phyloP scores from a whole-genome alignment of 2,113 vertebrate species.

The Rhinogobius similis region DNA sequence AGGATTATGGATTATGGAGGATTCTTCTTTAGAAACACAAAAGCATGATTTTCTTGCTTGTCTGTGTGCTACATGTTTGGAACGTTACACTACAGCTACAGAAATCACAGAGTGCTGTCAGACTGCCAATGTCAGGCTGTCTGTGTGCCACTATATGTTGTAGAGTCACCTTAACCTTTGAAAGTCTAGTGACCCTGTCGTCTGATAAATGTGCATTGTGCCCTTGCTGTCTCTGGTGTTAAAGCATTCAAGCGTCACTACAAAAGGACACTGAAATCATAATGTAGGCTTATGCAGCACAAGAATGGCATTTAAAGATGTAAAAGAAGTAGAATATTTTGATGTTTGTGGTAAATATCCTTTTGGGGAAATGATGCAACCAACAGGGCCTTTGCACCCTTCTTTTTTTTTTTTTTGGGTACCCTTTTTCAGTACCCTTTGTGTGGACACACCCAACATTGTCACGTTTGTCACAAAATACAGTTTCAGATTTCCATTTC shows the following conservation, averaged over 20 bases:
- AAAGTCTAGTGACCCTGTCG: conserved; percentile 24
- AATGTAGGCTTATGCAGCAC: conserved; percentile 8
- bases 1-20: neutral
- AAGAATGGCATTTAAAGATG: conserved; percentile 10
- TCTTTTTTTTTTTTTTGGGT: too few relatives aligned
- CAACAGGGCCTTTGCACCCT: neutral
- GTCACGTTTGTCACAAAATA: too few relatives aligned
- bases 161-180: conserved; percentile 26
- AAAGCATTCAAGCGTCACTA: conserved; percentile 11
- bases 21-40: neutral
- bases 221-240: neutral
- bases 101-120: conserved; percentile 47
- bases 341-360: neutral
- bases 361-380: neutral
- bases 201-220: conserved; percentile 18
- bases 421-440: neutral
- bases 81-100: conserved; percentile 52
- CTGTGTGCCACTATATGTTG: conserved; percentile 14
- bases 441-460: too few relatives aligned
- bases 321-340: neutral
- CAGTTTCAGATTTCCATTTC: too few relatives aligned
- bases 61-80: neutral
- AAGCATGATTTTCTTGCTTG: neutral
- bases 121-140: conserved; percentile 17
- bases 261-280: conserved; percentile 4